Evolutionary conservation across 37 sponge, comb jelly and placozoan species (phyloP), one percentile per base, ranked within the genome.

Genomic region (Diacarnus erythraeanus): DNA sequence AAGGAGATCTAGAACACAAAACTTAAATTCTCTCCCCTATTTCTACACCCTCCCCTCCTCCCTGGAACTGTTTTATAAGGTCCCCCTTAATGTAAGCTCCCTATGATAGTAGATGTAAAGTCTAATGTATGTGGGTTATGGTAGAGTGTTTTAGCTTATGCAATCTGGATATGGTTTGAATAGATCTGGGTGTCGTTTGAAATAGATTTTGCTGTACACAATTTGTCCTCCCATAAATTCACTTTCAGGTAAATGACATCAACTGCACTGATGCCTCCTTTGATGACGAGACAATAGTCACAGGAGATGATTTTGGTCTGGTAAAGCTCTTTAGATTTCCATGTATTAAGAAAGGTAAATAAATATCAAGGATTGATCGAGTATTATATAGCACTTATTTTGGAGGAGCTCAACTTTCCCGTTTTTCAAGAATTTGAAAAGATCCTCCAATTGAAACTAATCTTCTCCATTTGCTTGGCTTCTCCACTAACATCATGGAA

Each of bases 251-350:
- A 35, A 97, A 93, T 59, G 99, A 98, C 64, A 76, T 95, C 76
- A 98, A 98, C 57, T 94, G 92, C 54, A 81, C 93, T 3, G 86
- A 91, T 34, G 76, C 91, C 26, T 84, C 74, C 27, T 90, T 88
- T 81, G 75, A 81, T 0, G 80, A 93, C 67, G 70, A 89, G 25
- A 70, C 84, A 10, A 86, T 98, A 17, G 96, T 87, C 31, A 98
- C 99, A 10, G 96, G 99, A 2, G 99, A 98, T 63, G 99, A 98
- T 83, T 98, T 93, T 84, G 99, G 99, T 0, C 76, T 93, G 38
- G 99, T 98, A 12, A 98, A 98, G 58, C 87, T 98, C 25, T 98
- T 98, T 72, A 39, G 89, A 42, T 98, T 94, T 59, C 99, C 99
- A 0, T 88, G 83, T 30, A 27, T 82, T 31, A 90, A 84, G 74